Evolutionary conservation across 1,140 invertebrate species (phyloP), one percentile per base, ranked within the genome.

Genomic region (Lanistes nyassanus): DNA sequence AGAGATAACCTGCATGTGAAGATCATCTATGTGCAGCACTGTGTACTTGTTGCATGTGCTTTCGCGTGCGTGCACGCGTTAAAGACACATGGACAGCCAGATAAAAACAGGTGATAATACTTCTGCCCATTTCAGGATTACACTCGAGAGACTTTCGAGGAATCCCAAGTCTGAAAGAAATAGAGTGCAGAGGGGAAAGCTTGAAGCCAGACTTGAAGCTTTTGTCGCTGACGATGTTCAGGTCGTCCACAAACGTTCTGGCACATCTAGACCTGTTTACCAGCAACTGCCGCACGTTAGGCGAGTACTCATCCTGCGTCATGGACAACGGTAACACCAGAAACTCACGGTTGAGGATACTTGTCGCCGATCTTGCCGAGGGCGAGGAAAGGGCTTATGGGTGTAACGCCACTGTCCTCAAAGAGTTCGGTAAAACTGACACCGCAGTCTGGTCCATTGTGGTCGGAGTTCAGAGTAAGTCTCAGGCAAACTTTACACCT

Each of bases 141-240:
- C 56, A 23, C 23, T 36, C 56, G 29, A 34, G 70, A 16, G 23
- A 62, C 42, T 72, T 60, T 56, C 56, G 56, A 62, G 70, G 56
- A 3, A 60, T 60, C 29, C 70, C 70, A 55, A 72, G 70, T 29
- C 39, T 72, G 60, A 55, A 72, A 55, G 70, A 72, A 72, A 55
- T 72, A 56, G 70, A 72, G 42, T 72, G 70, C 36, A 23, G 55
- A 37, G 70, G 51, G 21, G 70, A 56, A 39, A 34, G n/a, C 13
- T 53, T 72, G 23, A 34, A 72, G 42, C 34, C 70, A 37, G 70
- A 72, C 56, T 53, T 58, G 5, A 60, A 72, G 39, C 70, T 72
- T 23, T 29, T 72, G 53, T 39, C 70, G 29, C 62, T 65, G 0
- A 65, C 19, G 1, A 65, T 65, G n/a, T 34, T 65, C 7, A 65